Base-by-base conservation (phyloP, 2,113 vertebrate species). In the Entelurus aequoreus region DNA sequence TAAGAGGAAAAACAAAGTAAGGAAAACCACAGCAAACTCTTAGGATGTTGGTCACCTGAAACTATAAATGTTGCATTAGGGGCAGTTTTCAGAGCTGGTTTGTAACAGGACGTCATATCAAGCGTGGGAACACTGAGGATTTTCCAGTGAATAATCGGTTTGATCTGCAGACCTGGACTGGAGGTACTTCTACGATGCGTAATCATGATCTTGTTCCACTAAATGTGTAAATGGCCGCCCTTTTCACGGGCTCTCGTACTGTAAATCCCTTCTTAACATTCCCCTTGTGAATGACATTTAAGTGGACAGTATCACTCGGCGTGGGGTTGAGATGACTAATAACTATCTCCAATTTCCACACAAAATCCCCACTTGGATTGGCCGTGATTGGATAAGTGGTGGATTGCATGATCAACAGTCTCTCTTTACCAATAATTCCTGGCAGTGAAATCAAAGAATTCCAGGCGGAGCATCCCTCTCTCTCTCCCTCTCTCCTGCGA, bases 321-420 rank as follows among this genome's bases (percentile, higher is more conserved):
- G 37, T 74, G 65, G 65, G 71, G 61, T 67, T 37, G 36, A 74
- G 40, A 71, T 75, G 80, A 81, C 72, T 55, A 75, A 79, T 85
- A 75, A 75, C 67, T 19, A 74, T 72, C 77, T 80, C 62, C 49
- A 57, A 74, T 82, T 85, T 84, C 74, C 76, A 66, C 28, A 12
- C 79, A 68, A 72, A 28, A 83, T 84, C 75, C 75, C 75, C 69
- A 57, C 73, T 64, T 55, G 63, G 72, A 76, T 80, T 54, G 54
- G 54, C 65, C 38, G 44, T 75, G 77, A 88, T 83, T 80, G 75
- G 76, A 82, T 82, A 82, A 87, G 76, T 81, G 72, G 74, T 66
- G 53, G 65, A 65, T 79, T 78, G 81, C 75, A 75, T 62, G 76
- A 88, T 86, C 81, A 84, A 77, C 68, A 66, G 77, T 82, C 76